Evolutionary conservation across 2,113 vertebrate species (phyloP).

Genomic region (Tinamus guttatus): DNA sequence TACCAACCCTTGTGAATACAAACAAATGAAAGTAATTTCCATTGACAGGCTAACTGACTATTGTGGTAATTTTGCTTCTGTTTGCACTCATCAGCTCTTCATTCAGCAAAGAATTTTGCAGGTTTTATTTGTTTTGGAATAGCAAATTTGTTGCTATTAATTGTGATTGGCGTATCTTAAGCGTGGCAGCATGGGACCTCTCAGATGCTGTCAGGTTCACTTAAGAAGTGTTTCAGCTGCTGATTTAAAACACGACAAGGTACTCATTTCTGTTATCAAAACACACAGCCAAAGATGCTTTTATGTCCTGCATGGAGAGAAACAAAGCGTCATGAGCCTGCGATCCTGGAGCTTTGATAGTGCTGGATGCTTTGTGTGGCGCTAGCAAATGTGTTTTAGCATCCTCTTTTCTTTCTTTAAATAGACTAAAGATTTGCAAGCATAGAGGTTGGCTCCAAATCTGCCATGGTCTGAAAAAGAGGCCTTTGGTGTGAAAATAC

Average conservation of each 20-base stretch:
- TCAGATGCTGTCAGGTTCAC: slow-evolving; percentile 42
- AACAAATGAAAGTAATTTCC: slow-evolving; percentile 74
- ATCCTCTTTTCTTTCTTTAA: not conserved
- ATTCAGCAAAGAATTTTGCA: slow-evolving; percentile 34
- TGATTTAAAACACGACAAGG: slow-evolving; percentile 59
- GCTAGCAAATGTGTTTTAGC: not conserved
- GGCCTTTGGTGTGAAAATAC: not conserved
- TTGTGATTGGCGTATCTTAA: slow-evolving; percentile 67
- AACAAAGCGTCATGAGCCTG: not conserved
- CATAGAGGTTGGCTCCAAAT: not conserved
- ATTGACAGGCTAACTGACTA: slow-evolving; percentile 70
- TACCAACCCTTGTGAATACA: slow-evolving; percentile 64
- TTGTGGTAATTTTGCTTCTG: slow-evolving; percentile 53
- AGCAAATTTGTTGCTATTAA: slow-evolving; percentile 66
- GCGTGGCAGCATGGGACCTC: not conserved
- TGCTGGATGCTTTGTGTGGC: not conserved
- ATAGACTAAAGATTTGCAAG: not conserved
- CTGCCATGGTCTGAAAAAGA: not conserved
- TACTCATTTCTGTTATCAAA: slow-evolving; percentile 57
- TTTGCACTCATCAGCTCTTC: slow-evolving; percentile 51
- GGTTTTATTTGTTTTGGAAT: slow-evolving; percentile 63
- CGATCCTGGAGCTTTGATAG: not conserved
- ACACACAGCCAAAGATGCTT: slow-evolving; percentile 1
- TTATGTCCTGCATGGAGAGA: not conserved
- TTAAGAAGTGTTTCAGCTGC: slow-evolving; percentile 42